Percentiles rank a stretch among this genome's conserved stretches.
phyloP scores from a whole-genome alignment of 2,797 vertebrate species.

The Jordanella pulchra region DNA sequence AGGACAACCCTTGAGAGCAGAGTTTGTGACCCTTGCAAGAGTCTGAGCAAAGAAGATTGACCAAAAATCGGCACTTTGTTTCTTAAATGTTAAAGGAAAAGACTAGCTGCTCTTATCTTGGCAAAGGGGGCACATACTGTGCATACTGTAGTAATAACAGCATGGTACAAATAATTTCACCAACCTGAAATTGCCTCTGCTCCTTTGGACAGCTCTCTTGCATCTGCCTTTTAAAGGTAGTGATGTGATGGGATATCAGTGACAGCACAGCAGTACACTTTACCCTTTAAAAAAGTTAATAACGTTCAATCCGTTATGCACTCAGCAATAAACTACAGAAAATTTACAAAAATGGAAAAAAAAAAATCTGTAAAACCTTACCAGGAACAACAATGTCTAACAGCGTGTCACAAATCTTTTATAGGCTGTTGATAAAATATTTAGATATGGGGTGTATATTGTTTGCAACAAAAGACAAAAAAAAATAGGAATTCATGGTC shows the following conservation, averaged over 20 bases:
- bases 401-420: not conserved
- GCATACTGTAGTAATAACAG: not conserved
- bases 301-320: not conserved
- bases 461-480: not conserved
- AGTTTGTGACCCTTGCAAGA: not conserved
- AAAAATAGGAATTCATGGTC: not conserved
- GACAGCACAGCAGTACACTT: not conserved
- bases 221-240: constrained; percentile 8
- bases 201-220: constrained; percentile 10
- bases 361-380: not conserved
- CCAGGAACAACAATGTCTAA: not conserved
- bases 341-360: not conserved
- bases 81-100: not conserved
- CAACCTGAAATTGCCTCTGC: constrained; percentile 1
- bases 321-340: not conserved
- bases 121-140: not conserved
- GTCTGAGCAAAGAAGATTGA: not conserved
- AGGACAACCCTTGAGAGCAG: too few relatives aligned
- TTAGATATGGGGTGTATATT: not conserved
- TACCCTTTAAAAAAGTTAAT: not conserved
- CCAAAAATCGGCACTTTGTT: not conserved
- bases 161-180: constrained; percentile 13
- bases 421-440: not conserved
- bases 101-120: not conserved
- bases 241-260: constrained; percentile 15